phyloP scores from a whole-genome alignment of 2,113 vertebrate genomes.

The Sigmodon hispidus region DNA sequence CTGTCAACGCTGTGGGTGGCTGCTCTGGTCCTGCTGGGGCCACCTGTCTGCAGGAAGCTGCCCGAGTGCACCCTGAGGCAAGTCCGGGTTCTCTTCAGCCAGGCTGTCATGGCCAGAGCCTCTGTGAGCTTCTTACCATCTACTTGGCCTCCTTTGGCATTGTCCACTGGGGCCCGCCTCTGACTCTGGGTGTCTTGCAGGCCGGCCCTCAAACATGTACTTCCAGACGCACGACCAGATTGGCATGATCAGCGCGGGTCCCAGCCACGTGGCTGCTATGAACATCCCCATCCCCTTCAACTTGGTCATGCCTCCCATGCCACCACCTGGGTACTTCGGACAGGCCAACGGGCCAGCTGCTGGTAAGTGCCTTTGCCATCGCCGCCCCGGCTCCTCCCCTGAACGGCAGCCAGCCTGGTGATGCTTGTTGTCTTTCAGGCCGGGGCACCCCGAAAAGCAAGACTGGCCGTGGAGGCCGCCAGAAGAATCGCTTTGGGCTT shows the following conservation, averaged over 20 bases:
- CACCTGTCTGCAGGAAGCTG: neutral
- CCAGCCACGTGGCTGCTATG: conserved; percentile 94
- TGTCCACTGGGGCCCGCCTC: neutral
- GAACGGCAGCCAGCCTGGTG: too few species aligned
- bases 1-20: neutral
- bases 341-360: conserved; percentile 94
- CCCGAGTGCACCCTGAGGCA: neutral
- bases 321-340: conserved; percentile 94
- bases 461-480: conserved; percentile 91
- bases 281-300: conserved; percentile 99
- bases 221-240: conserved; percentile 99
- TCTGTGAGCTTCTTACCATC: neutral
- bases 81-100: neutral
- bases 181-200: conserved; percentile 66
- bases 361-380: conserved; percentile 82
- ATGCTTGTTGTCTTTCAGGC: conserved; percentile 83
- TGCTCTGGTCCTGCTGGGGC: neutral
- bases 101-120: neutral
- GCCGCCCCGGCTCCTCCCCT: too few species aligned
- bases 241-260: conserved; percentile 96
- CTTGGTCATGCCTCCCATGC: conserved; percentile 98
- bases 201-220: conserved; percentile 97
- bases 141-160: too few species aligned
- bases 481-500: conserved; percentile 92
- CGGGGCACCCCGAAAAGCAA: conserved; percentile 95